Evolutionary conservation across 2,113 vertebrate genomes (phyloP), one percentile per base, ranked within the genome.

Genomic region (Halcyon malimbica): DNA sequence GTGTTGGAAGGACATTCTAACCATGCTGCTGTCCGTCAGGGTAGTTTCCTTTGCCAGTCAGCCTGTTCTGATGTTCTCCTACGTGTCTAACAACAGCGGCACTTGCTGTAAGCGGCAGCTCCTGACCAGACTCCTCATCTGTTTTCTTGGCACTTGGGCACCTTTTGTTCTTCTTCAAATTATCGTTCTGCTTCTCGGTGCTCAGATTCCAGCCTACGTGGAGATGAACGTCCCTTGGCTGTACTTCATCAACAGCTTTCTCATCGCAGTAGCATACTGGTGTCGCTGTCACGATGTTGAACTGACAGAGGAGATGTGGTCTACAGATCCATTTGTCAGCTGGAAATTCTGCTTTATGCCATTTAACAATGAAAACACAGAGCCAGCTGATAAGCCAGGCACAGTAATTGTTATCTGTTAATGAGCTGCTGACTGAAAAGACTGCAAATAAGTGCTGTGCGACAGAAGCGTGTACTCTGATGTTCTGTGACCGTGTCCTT

Each of bases 201-300:
- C 97, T 83, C 97, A 85, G 92, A 97, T 99, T 70, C 98, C 99
- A 2, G 98, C 98, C 11, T 98, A 98, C 28, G 70, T 99, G 92
- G 98, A 98, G 44, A 97, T 99, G 97, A 99, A 99, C 2, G 85
- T 98, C 11, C 98, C 98, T 26, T 99, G 99, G 99, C 87, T 99
- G 35, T 98, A 97, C 91, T 99, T 99, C 91, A 92, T 99, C 92
- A 99, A 99, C 94, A 99, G 99, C 93, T 98, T 99, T 60, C 97
- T 99, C 56, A 97, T 99, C 17, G 98, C 97, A 12, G 59, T 97
- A 5, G 48, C 95, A 24, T 98, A 98, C 19, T 98, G 98, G 98
- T 95, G 97, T 56, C 96, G 96, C 21, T 87, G 96, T 91, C 97
- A 93, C 2, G 62, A 93, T 2, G 91, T 97, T 42, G 60, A 94